Base-by-base conservation (phyloP, 2,797 vertebrate genomes). In the Apodemus agrarius region DNA sequence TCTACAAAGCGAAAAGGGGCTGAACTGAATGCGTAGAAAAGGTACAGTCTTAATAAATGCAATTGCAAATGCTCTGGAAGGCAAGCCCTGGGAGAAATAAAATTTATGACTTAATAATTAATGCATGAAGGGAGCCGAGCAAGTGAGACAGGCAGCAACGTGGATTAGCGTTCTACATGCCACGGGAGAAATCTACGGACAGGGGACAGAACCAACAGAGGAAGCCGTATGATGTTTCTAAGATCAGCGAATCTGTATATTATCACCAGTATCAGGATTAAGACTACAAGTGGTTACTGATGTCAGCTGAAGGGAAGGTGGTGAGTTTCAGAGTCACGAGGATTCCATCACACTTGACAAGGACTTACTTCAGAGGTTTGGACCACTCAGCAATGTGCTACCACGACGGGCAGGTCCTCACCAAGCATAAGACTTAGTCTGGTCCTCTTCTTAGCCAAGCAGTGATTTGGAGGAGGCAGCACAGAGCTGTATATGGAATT, bases 11-110 rank as follows among this genome's bases (percentile, higher is more conserved):
- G 76, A 91, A 91, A 82, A 65, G 72, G 54, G 26, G 1, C 19
- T 82, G 75, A 93, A 83, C 40, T 94, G 75, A 94, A 90, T 65
- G 43, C 92, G 78, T 2, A 84, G 22, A 54, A 96, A 93, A 87
- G 79, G 16, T 61, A 16, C 49, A 40, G 24, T 63, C 29, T 46
- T 93, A 59, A 83, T 54, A 88, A 94, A 88, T 54, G 63, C 52
- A 79, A 67, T 93, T 92, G 82, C 31, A 76, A 80, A 72, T 84
- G 21, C 34, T 52, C 94, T 96, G 57, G 86, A 54, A 96, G 57
- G 52, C 86, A 89, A 92, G 72, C 90, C 37, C 37, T 79, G 4
- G 72, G 52, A 91, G 54, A 84, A 86, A 82, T 81, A 17, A 89
- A 85, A 88, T n/a, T 57, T 97, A 54, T 96, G 34, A 79, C 14